phyloP scores from a whole-genome alignment of 2,797 vertebrate genomes.

The Sebastes ruberrimus region DNA sequence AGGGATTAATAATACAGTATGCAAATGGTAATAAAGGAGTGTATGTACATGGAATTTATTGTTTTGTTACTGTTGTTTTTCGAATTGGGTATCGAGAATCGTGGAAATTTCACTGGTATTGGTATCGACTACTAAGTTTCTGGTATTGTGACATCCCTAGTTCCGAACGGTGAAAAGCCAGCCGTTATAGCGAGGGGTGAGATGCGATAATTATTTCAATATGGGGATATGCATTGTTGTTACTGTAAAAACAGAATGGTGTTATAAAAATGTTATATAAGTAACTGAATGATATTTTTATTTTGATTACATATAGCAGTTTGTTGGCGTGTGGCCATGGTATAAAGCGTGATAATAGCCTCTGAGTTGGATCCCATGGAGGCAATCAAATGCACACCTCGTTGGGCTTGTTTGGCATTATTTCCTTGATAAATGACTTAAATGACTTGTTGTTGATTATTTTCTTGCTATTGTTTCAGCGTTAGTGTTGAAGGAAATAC shows the following conservation, averaged over 20 bases:
- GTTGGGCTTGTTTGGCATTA: constrained; percentile 19
- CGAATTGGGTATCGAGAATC: too few species aligned
- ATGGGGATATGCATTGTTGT: background rate
- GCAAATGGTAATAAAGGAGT: background rate
- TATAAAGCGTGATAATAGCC: background rate
- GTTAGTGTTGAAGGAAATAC: constrained; percentile 16
- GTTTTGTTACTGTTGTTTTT: too few species aligned
- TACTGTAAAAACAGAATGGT: background rate
- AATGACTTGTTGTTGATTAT: constrained; percentile 6
- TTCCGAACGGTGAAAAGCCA: background rate
- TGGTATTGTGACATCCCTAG: too few species aligned
- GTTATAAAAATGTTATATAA: background rate
- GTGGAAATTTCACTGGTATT: too few species aligned
- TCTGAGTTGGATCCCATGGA: background rate
- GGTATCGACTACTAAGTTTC: too few species aligned
- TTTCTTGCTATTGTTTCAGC: constrained; percentile 29
- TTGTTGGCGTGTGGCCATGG: constrained; percentile 16
- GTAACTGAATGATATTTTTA: background rate
- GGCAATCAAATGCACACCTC: background rate
- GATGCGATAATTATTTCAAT: background rate
- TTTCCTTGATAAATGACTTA: constrained; percentile 15
- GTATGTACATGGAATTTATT: too few species aligned
- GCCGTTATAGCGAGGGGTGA: background rate
- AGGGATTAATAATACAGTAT: too few species aligned
- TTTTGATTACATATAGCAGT: background rate